Base-by-base conservation (phyloP, 2,888 invertebrate genomes). In the Chaitophorus viminalis region DNA sequence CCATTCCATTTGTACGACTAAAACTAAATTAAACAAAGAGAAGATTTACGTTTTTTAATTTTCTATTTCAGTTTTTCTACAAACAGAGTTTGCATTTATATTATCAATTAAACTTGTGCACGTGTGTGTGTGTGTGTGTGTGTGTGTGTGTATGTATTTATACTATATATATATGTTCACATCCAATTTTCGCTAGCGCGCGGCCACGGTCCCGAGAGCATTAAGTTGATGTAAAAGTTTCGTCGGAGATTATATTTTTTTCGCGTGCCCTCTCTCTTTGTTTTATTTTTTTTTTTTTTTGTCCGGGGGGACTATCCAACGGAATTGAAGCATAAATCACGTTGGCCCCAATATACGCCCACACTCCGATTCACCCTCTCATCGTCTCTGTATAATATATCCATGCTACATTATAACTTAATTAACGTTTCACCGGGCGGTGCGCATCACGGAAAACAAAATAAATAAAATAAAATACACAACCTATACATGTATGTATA, bases 21-120 rank as follows among this genome's bases (percentile, higher is more conserved):
- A 70, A 70, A 70, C 70, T 29, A 70, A 70, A 70, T 70, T 70
- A 70, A 70, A 79, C 9, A 39, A 68, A 29, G 39, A 60, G 76
- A 85, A 85, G 33, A 85, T 85, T 85, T 85, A 85, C 77, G 65
- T 78, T 85, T 85, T 85, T 77, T 85, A 85, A 85, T 85, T 84
- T 46, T 84, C 76, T 72, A 82, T 72, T 82, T 70, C 31, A 52
- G 52, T 39, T 84, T 65, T 76, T 76, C 39, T 65, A 21, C 33
- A 36, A 77, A 77, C 76, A 46, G 46, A 33, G 68, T 77, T 77
- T 85, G 85, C 68, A 85, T 68, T 85, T 77, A 85, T 70, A 85
- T 77, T 77, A 70, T 77, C 60, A 84, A 82, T 82, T 74, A 74
- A 74, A 82, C 82, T n/a, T 31, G 70, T 31, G 46, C 36, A 46